Evolutionary conservation across 2,113 vertebrate species (phyloP).

Genomic region (Hirundichthys speculiger): DNA sequence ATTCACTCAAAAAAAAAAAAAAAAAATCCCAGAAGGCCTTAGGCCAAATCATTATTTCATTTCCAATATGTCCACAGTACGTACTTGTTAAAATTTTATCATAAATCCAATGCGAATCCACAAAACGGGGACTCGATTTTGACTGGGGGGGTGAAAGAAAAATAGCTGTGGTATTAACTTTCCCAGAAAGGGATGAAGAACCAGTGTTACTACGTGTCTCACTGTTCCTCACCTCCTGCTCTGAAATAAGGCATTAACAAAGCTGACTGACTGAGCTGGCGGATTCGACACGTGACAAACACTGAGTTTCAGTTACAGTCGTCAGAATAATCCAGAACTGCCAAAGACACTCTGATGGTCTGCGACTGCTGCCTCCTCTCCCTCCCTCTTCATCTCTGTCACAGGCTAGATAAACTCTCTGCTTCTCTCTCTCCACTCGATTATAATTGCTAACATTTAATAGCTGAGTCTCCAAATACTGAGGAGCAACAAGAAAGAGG

Average conservation of each 20-base stretch:
- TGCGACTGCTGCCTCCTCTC: conserved; percentile 26
- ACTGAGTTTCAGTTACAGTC: conserved; percentile 53
- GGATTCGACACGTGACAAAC: conserved; percentile 41
- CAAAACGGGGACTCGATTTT: not conserved
- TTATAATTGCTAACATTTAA: conserved; percentile 80
- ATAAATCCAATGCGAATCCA: not conserved
- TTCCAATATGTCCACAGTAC: not conserved
- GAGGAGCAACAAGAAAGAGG: conserved; percentile 45
- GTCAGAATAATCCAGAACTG: conserved; percentile 69
- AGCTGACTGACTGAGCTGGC: conserved; percentile 37
- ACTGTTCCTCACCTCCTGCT: not conserved
- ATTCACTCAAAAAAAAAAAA: conserved; percentile 4
- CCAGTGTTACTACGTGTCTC: conserved; percentile 3
- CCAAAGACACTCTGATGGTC: conserved; percentile 68
- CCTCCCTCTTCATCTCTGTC: conserved; percentile 40
- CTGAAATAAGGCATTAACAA: conserved; percentile 30
- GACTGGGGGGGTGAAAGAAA: not conserved
- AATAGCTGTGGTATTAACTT: conserved; percentile 5
- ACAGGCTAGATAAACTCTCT: conserved; percentile 47
- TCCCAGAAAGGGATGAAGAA: conserved; percentile 1
- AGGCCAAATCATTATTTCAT: conserved; percentile 6
- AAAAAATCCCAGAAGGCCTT: conserved; percentile 17
- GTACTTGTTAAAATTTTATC: conserved; percentile 1
- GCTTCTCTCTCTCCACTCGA: conserved; percentile 20
- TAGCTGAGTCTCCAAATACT: conserved; percentile 66